phyloP scores from a whole-genome alignment of 2,888 invertebrate species.

The Anoncus sp. region DNA sequence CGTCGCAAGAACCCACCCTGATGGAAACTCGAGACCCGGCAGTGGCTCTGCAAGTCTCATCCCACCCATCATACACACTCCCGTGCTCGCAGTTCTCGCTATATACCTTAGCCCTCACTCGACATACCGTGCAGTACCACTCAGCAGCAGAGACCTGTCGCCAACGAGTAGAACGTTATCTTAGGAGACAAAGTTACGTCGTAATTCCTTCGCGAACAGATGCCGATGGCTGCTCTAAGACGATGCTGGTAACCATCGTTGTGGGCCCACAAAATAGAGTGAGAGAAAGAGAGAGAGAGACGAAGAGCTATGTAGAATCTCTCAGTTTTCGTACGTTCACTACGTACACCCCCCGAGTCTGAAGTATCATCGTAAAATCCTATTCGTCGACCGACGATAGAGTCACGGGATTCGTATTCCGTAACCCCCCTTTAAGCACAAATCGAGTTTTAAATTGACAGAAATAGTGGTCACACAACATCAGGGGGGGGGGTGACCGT shows the following conservation, averaged over 20 bases:
- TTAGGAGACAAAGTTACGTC: slow-evolving; percentile 82
- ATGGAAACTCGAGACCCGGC: slow-evolving; percentile 81
- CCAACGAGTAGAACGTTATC: slow-evolving; percentile 75
- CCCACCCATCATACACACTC: slow-evolving; percentile 82
- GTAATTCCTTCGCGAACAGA: slow-evolving; percentile 83
- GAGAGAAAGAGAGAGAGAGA: slow-evolving; percentile 33
- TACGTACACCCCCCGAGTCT: slow-evolving; percentile 14
- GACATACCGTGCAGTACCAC: slow-evolving; percentile 69
- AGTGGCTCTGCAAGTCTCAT: slow-evolving; percentile 69
- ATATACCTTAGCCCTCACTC: slow-evolving; percentile 55
- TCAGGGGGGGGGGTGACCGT: too few relatives aligned
- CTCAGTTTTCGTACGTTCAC: slow-evolving; percentile 25
- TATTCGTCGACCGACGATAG: slow-evolving; percentile 11
- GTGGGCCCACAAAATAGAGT: slow-evolving; percentile 38
- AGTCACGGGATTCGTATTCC: not conserved
- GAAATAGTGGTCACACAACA: not conserved
- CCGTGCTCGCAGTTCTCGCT: slow-evolving; percentile 69
- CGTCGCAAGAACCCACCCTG: slow-evolving; percentile 81
- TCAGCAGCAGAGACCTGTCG: slow-evolving; percentile 77
- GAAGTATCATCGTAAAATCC: slow-evolving; percentile 15
- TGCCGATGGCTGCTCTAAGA: slow-evolving; percentile 81
- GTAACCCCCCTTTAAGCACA: not conserved
- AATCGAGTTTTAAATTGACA: slow-evolving; percentile 22
- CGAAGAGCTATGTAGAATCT: slow-evolving; percentile 1
- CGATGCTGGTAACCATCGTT: slow-evolving; percentile 69